Conservation (phyloP, 1,140 invertebrate genomes). For the Drosophila sp. region DNA sequence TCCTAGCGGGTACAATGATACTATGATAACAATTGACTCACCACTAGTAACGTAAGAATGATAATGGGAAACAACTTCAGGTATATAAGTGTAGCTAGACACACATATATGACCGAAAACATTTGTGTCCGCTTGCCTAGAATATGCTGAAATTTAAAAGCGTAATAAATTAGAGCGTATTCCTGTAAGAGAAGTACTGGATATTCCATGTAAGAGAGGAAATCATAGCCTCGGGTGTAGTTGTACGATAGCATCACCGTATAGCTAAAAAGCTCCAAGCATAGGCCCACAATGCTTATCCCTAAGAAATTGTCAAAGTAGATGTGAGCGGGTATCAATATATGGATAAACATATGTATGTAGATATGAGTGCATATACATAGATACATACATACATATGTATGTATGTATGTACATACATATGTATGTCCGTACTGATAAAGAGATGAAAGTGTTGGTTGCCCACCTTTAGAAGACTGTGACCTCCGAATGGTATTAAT, state of each 20-base stretch:
- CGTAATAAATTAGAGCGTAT: conserved; percentile 86
- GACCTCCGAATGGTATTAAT: conserved; percentile 85
- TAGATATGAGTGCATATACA: not conserved
- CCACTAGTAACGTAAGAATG: conserved; percentile 85
- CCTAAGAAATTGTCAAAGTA: conserved; percentile 38
- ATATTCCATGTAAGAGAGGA: conserved; percentile 88
- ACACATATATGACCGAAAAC: conserved; percentile 84
- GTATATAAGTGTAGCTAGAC: conserved; percentile 84
- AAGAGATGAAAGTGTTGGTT: not conserved
- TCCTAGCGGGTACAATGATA: conserved; percentile 1
- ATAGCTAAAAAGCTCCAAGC: conserved; percentile 85
- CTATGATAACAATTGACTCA: conserved; percentile 82
- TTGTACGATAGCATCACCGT: conserved; percentile 88
- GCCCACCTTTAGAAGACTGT: conserved; percentile 85
- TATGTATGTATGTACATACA: no score
- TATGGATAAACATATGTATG: conserved; percentile 12
- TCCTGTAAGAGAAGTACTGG: conserved; percentile 87
- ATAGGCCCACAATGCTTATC: conserved; percentile 71
- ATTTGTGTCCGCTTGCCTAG: conserved; percentile 84
- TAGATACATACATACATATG: no score
- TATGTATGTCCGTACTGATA: no score
- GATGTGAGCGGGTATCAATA: conserved; percentile 17
- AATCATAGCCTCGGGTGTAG: conserved; percentile 86
- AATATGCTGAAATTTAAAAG: conserved; percentile 85
- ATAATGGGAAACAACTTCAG: conserved; percentile 85